Evolutionary conservation across 2,797 vertebrate species (phyloP), one percentile per base, ranked within the genome.

Genomic region (Chelon auratus): DNA sequence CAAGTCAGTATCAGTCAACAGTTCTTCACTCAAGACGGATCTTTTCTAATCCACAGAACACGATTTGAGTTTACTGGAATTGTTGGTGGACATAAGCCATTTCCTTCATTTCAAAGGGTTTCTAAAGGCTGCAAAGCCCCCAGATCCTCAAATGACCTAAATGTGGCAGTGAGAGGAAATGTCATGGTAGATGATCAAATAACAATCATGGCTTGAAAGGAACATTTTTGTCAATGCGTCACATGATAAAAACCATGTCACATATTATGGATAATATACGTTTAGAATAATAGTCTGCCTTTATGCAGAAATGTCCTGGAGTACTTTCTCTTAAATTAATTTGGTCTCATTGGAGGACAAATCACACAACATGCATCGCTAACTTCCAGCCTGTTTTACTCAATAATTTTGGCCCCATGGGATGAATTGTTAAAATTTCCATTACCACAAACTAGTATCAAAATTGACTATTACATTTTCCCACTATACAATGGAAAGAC

Each of bases 381-480:
- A 75, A 75, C 79, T 65, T 66, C 39, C 62, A 72, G 59, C 68
- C 68, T 78, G 69, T 79, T 78, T 60, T 69, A 71, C 62, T 69
- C 73, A 65, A 69, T 77, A 74, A 48, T 69, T 82, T 82, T 59
- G 65, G 67, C 57, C 85, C 77, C 82, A 71, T 62, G 58, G 77
- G 82, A 77, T 56, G 55, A 77, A 86, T 77, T 72, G 54, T 83
- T 78, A 68, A 48, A 83, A 70, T 87, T 91, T 83, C 68, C 73
- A 89, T 90, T 77, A 90, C 86, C 65, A 63, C 68, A 77, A 82
- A 75, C 37, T 76, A 43, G 17, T 75, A 60, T 76, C 60, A 86
- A 83, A 90, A 87, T 76, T 72, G 83, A 80, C 85, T 84, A 86
- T 89, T 87, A 78, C 5, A 63, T 50, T 51, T 74, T 78, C 77